Evolutionary conservation across 2,797 vertebrate genomes (phyloP).

Genomic region (Oreochromis grahami): DNA sequence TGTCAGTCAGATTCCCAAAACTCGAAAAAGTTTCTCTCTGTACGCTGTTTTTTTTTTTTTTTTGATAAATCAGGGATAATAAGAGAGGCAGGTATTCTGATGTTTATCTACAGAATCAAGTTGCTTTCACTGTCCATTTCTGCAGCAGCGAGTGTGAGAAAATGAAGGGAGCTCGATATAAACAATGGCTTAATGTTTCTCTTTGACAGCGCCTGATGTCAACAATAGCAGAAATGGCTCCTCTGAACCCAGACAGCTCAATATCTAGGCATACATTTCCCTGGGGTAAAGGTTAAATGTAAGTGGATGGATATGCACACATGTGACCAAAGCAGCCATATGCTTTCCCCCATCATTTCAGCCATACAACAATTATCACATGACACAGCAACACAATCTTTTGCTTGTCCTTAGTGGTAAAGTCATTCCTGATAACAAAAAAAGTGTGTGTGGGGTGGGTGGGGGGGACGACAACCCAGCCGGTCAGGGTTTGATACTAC

Average conservation of each 20-base stretch:
- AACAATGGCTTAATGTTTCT: conserved; percentile 47
- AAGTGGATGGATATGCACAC: conserved; percentile 42
- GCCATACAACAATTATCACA: conserved; percentile 48
- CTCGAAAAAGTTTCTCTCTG: neutral
- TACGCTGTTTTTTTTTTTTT: neutral
- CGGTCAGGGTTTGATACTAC: conserved; percentile 42
- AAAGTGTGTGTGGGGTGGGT: neutral
- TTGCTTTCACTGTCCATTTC: conserved; percentile 18
- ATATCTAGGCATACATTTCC: conserved; percentile 48
- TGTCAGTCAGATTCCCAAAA: conserved; percentile 17
- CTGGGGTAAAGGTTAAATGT: conserved; percentile 30
- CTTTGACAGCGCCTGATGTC: conserved; percentile 19
- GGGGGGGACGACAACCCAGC: neutral
- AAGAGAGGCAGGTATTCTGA: conserved; percentile 36
- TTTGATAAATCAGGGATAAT: neutral
- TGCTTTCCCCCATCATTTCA: conserved; percentile 19
- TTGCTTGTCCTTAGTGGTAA: conserved; percentile 37
- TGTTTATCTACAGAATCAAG: conserved; percentile 18
- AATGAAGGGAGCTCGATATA: neutral
- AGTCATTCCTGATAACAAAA: conserved; percentile 28
- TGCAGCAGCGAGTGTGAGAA: neutral
- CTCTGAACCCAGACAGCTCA: conserved; percentile 17
- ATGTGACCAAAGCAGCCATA: neutral
- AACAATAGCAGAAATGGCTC: conserved; percentile 3
- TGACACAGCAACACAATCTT: conserved; percentile 46